These are phyloP conservation scores for Trachurus trachurus DNA, from an alignment of 2,797 vertebrate genomes.

Conservation along the genomic window DNA sequence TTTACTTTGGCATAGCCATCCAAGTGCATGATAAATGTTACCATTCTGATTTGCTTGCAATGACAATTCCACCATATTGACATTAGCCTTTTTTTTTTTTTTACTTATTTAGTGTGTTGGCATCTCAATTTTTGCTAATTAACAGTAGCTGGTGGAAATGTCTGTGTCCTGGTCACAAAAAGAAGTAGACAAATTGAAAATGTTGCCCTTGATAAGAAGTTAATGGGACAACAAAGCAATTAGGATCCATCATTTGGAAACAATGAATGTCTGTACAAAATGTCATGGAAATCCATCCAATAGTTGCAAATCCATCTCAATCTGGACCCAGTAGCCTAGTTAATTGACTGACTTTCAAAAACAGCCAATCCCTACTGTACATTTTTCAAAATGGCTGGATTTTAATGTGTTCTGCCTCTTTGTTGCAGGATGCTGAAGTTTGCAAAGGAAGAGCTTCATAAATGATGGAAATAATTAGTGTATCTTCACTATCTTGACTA, in stretches of 20 bases:
- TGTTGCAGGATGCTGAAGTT: neutral
- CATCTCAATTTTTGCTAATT: neutral
- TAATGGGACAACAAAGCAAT: no score
- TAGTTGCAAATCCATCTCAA: no score
- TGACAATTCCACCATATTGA: neutral
- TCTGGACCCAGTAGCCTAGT: no score
- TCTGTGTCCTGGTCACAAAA: neutral
- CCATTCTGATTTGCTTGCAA: neutral
- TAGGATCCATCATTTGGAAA: no score
- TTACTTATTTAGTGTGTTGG: no score
- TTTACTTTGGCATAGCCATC: neutral
- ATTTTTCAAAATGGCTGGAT: neutral
- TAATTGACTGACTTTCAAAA: no score
- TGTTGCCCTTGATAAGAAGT: neutral
- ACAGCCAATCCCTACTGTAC: no score
- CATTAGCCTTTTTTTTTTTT: no score
- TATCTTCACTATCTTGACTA: neutral
- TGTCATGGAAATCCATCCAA: no score
- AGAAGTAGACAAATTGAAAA: neutral
- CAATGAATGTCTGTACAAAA: no score
- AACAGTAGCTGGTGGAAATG: neutral
- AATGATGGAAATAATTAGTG: neutral
- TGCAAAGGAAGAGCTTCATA: neutral
- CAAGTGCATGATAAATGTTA: neutral
- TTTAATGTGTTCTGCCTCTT: neutral